Percentiles rank a stretch among this genome's conserved stretches.
Conservation (phyloP, 2,113 vertebrate species). For the Channa argus region DNA sequence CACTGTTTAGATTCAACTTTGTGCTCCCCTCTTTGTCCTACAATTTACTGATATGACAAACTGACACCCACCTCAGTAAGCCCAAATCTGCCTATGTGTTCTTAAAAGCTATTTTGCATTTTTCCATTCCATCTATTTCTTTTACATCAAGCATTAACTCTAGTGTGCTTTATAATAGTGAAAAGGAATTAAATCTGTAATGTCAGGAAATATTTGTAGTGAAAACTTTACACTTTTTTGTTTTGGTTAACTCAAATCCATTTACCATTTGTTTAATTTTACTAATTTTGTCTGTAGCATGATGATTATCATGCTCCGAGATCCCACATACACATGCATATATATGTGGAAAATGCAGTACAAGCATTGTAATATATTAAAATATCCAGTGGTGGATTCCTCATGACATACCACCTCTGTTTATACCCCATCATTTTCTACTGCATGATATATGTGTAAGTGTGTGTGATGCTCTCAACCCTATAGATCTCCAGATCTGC, state of each 20-base stretch:
- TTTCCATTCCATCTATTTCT: slow-evolving; percentile 17
- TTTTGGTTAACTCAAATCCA: background rate
- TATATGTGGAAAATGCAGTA: slow-evolving; percentile 9
- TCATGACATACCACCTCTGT: slow-evolving; percentile 39
- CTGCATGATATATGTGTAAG: slow-evolving; percentile 82
- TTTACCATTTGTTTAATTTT: background rate
- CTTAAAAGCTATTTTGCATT: slow-evolving; percentile 7
- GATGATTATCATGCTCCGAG: background rate
- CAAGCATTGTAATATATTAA: background rate
- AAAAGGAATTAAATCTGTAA: background rate
- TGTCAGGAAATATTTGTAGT: no score
- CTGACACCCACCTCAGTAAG: background rate
- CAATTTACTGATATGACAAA: background rate
- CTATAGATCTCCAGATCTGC: slow-evolving; percentile 84
- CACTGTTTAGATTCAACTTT: background rate
- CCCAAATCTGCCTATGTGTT: slow-evolving; percentile 28
- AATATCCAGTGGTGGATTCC: slow-evolving; percentile 20
- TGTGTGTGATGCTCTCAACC: slow-evolving; percentile 83
- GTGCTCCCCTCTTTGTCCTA: background rate
- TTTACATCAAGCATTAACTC: background rate
- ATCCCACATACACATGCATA: slow-evolving; percentile 11
- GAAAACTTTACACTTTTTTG: background rate
- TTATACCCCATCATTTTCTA: slow-evolving; percentile 56
- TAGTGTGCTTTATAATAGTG: no score
- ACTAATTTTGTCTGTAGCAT: slow-evolving; percentile 29